Base-by-base conservation (phyloP, 1,140 invertebrate genomes). In the Belonocnema kinseyi region DNA sequence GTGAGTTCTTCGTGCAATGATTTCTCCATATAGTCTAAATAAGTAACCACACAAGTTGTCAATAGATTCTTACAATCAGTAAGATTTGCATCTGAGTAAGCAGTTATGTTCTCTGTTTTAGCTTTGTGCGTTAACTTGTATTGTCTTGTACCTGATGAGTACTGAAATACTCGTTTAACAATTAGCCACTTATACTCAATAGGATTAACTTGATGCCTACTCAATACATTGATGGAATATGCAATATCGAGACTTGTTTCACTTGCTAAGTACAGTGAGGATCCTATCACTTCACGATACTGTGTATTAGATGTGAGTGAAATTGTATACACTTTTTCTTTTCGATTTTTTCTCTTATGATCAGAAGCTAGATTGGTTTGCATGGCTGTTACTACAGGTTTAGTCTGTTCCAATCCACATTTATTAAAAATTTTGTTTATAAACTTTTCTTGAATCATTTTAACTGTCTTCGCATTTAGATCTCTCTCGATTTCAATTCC, bases 241-340 rank as follows among this genome's bases (percentile, higher is more conserved):
- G 21, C 50, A 51, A 76, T 72, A 14, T 76, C 66, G 14, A 71
- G 76, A 33, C 75, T 50, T 13, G 66, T 76, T 12, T 50, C 58
- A 71, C 53, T 76, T 6, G 75, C 54, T 21, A 76, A 33, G 11
- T 71, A 76, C 19, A 76, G 51, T 14, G 72, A 33, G 21, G 33
- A 51, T 50, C 75, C 46, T 46, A 77, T 33, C 3, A 52, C 70
- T 77, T 77, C 71, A 33, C 53, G 21, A n/a, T 72, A 72, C 14
- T 21, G 61, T 14, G 3, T 58, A 50, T 74, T 74, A 46, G 21
- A 14, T 58, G 13, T 40, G n/a, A 50, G 12, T 61, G 13, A 17
- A 14, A 2, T 26, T 26, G 5, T 61, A 14, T 75, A 19, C 12
- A 51, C 54, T 50, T 11, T 1, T 61, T 58, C 40, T 61, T 61